phyloP scores from a whole-genome alignment of 2,888 invertebrate species.

The Dasysyrphus tricinctus region DNA sequence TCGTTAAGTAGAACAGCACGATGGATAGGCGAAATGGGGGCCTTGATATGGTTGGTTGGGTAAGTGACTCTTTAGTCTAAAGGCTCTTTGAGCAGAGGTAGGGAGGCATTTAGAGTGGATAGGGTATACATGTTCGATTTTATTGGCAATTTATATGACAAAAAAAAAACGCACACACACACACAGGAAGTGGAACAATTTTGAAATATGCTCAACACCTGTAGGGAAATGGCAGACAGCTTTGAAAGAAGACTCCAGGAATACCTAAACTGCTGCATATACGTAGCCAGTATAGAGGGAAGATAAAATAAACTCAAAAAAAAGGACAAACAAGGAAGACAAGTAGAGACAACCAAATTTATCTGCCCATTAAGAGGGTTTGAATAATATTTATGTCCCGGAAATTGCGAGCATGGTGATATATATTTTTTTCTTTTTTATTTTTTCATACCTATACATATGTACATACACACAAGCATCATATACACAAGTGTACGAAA shows the following conservation, averaged over 20 bases:
- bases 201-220: conserved; percentile 72
- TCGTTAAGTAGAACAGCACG: conserved; percentile 39
- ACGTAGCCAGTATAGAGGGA: neutral
- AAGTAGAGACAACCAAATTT: conserved; percentile 52
- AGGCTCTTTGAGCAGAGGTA: conserved; percentile 46
- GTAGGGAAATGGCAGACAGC: conserved; percentile 50
- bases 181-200: conserved; percentile 36
- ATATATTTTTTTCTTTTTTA: neutral
- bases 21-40: neutral
- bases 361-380: conserved; percentile 60
- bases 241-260: conserved; percentile 11
- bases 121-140: conserved; percentile 70
- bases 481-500: neutral
- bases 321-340: conserved; percentile 21
- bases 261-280: neutral
- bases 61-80: conserved; percentile 19
- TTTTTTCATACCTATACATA: neutral
- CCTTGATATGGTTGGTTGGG: neutral
- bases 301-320: conserved; percentile 21
- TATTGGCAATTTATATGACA: conserved; percentile 66
- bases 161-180: no score
- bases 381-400: conserved; percentile 48
- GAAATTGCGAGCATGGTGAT: conserved; percentile 32
- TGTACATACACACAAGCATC: neutral
- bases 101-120: conserved; percentile 67